Evolutionary conservation across 1,140 invertebrate genomes (phyloP).

Genomic region (Tetraneura akinire): DNA sequence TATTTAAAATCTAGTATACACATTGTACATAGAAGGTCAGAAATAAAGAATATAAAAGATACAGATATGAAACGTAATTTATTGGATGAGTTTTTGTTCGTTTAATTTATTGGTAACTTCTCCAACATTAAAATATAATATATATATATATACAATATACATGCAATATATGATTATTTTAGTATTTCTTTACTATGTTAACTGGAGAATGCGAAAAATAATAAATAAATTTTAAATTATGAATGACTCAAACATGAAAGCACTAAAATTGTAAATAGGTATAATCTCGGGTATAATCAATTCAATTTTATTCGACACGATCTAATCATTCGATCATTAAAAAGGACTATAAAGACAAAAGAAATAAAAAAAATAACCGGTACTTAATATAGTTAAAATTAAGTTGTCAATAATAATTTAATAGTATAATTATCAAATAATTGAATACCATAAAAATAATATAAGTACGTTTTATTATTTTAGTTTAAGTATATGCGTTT

Average conservation of each 20-base stretch:
- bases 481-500: too few relatives aligned
- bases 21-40: conserved; percentile 18
- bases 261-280: too few relatives aligned
- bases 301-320: neutral
- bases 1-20: neutral
- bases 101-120: conserved; percentile 24
- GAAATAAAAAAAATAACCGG: too few relatives aligned
- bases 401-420: neutral
- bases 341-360: too few relatives aligned
- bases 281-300: neutral
- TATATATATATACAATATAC: too few relatives aligned
- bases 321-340: neutral
- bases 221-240: neutral
- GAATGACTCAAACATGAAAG: neutral
- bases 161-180: neutral
- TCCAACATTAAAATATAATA: conserved; percentile 1
- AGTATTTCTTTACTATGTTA: neutral
- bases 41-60: conserved; percentile 1
- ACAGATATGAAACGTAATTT: conserved; percentile 25
- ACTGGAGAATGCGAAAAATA: too few relatives aligned
- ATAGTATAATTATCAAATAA: neutral
- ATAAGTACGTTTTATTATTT: neutral
- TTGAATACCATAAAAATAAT: neutral
- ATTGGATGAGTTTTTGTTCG: conserved; percentile 30
- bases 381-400: neutral